Conservation (phyloP, 2,888 invertebrate species). For the Gibbula magus region DNA sequence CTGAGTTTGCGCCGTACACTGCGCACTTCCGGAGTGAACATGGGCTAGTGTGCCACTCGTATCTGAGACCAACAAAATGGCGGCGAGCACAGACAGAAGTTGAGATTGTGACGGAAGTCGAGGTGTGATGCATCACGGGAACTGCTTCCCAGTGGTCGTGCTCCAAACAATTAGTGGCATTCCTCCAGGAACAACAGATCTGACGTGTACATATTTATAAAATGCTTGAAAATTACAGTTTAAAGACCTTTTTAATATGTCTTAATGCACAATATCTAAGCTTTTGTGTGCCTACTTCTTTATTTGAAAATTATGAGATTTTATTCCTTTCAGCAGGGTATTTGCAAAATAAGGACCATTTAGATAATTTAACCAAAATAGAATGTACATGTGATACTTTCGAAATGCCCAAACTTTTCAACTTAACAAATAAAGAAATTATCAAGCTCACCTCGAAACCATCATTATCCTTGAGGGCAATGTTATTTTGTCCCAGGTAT, state of each 20-base stretch:
- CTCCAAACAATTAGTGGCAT: not conserved
- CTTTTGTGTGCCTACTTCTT: too few species aligned
- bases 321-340: too few species aligned
- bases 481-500: slow-evolving; percentile 37
- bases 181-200: slow-evolving; percentile 18
- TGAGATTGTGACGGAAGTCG: slow-evolving; percentile 20
- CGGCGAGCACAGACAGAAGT: slow-evolving; percentile 26
- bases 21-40: slow-evolving; percentile 45
- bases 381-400: too few species aligned
- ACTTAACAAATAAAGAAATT: too few species aligned
- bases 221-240: too few species aligned
- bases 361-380: too few species aligned
- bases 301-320: too few species aligned
- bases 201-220: not conserved
- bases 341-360: too few species aligned
- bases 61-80: slow-evolving; percentile 40
- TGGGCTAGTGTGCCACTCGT: slow-evolving; percentile 46
- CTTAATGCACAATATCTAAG: too few species aligned
- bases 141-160: slow-evolving; percentile 28
- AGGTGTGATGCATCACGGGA: slow-evolving; percentile 22
- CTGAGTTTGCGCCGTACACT: slow-evolving; percentile 39
- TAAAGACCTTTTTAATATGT: too few species aligned
- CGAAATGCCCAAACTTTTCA: too few species aligned
- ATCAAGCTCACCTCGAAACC: slow-evolving; percentile 46
- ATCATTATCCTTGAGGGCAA: slow-evolving; percentile 37